Evolutionary conservation across 2,797 vertebrate species (phyloP), one percentile per base, ranked within the genome.

Genomic region (Sphaeramia orbicularis): DNA sequence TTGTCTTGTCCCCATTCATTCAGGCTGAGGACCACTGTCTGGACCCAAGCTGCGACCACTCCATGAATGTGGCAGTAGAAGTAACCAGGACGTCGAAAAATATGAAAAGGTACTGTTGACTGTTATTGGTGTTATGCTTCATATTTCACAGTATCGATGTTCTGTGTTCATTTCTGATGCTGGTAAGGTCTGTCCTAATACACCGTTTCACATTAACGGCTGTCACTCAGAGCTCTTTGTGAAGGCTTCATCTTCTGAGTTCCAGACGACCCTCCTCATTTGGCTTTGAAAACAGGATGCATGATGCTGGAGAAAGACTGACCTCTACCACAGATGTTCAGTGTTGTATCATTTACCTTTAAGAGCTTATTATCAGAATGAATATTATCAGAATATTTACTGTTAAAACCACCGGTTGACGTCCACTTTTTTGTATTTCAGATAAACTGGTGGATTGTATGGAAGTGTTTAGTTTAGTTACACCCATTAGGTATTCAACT

Each of bases 1-100:
- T 63, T 64, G 58, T 86, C 65, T 78, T 82, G 56, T 71, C 35
- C 41, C 37, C 37, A 43, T 18, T 80, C 66, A 60, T 69, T 76
- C 37, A 86, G 88, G 68, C 43, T 18, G 45, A 49, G 80, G 54
- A 45, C 41, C 4, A 58, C 56, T 35, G 52, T 42, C 45, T 48
- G 51, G 73, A 71, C 58, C 62, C 44, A 32, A 21, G 48, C 56
- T 51, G 16, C 32, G 50, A 65, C 45, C 11, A 35, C 71, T 59
- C 27, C 61, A 78, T 54, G 5, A 57, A 24, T 54, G 61, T 35
- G n/a, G 8, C 15, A 43, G 12, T 62, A 43, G 32, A 16, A 48
- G 48, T 30, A 45, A 55, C 9, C 8, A 75, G 38, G 32, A 75
- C 11, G 18, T 36, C 13, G 21, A 6, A 6, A 67, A 65, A 42